Evolutionary conservation across 1,140 invertebrate species (phyloP), one percentile per base, ranked within the genome.

Genomic region (Zeugodacus cucurbitae): DNA sequence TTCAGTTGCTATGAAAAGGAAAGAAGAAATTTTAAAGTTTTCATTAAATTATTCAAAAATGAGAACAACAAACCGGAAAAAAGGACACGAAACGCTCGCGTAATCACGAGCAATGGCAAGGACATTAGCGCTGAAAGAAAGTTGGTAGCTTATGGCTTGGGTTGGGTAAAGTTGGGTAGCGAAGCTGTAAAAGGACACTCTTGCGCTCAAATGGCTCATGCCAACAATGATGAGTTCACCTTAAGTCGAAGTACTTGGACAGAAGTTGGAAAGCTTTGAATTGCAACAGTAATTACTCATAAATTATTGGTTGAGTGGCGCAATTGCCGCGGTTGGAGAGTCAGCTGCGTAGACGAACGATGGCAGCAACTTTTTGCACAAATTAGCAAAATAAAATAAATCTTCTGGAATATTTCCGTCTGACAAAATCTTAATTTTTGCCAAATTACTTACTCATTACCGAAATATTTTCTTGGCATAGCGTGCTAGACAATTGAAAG

Each of bases 41-140:
- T 37, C 74, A 44, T 78, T 78, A 78, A 78, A 78, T 78, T 37
- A 78, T 48, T 44, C 74, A 78, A 26, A 32, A 78, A 44, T 34
- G 48, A 78, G 22, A 78, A 78, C 74, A 78, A 78, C 37, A 78
- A 78, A 78, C 6, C 32, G 37, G 41, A 78, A 74, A 78, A 44
- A 78, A 26, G 22, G 74, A 48, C 20, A 26, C 74, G 22, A 48
- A 78, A 11, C 20, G 41, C 20, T n/a, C 41, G 22, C 74, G 8
- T 4, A 78, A 48, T 78, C 20, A 44, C 17, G 20, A 48, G 20
- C 32, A 34, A 70, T 44, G 74, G 22, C 41, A 78, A 78, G 74
- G 74, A 48, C 32, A 48, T 48, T 44, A n/a, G 5, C 34, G 34
- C 14, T 20, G 34, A 22, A 41, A 11, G 8, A 10, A 3, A 22